Base-by-base conservation (phyloP, 2,888 invertebrate genomes). In the Acrobeloides nanus region DNA sequence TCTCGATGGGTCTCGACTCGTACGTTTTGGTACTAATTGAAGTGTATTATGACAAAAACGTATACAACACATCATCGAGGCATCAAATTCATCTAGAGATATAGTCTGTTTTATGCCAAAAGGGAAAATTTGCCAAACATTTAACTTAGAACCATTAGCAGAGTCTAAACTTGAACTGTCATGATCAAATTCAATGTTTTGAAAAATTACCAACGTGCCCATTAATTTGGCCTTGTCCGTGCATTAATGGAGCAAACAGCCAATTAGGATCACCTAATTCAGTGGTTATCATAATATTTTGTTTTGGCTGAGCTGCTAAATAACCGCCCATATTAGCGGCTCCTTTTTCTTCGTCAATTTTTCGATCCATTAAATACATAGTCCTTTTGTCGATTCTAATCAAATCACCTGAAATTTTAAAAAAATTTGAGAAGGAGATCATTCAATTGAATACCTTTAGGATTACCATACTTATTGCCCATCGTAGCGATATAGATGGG, bases 41-140 rank as follows among this genome's bases (percentile, higher is more conserved):
- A n/a, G n/a, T n/a, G 93, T 92, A 76, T 93, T 81, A 76, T 95
- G 95, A 39, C 92, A 80, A 75, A 95, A 95, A 62, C 93, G 81
- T 53, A 88, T 80, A 79, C 93, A 93, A 32, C 93, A 78, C 1
- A 93, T 92, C 6, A 89, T 84, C 21, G 81, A 73, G 3, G 92
- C 92, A 12, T 54, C 49, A 4, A 41, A 32, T 31, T 55, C 40
- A 8, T 38, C 40, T 18, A 41, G 24, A 10, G 33, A 18, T 20
- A 61, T 46, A 21, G 40, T 21, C 78, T 95, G 88, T 45, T 84
- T 77, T 33, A 88, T 76, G 61, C 84, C 83, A 50, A 80, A 82
- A 10, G 84, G 83, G 27, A 82, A 84, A 88, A 90, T 93, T 59
- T 88, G 84, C 80, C 84, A 95, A 61, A 95, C 82, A 75, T 90